Conservation (phyloP, 2,888 invertebrate genomes). For the Ormyrus thymus region DNA sequence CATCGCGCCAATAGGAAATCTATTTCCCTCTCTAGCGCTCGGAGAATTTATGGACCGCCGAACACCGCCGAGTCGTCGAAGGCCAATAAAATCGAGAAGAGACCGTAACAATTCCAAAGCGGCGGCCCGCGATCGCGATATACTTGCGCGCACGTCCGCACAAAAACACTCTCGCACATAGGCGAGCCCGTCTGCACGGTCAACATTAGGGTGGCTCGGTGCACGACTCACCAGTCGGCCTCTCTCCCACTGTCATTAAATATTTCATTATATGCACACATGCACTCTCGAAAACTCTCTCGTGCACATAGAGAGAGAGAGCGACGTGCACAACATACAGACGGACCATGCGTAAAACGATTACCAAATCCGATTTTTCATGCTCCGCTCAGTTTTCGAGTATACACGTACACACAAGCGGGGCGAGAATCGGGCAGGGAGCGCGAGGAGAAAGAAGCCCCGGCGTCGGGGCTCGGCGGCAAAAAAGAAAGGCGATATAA, state of each 20-base stretch:
- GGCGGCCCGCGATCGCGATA: slow-evolving; percentile 1
- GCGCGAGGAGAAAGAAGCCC: no score
- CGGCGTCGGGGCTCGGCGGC: background rate
- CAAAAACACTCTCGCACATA: no score
- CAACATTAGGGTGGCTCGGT: background rate
- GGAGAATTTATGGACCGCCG: slow-evolving; percentile 42
- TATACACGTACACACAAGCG: background rate
- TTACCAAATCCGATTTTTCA: slow-evolving; percentile 56
- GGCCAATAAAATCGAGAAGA: slow-evolving; percentile 50
- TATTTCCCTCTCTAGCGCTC: slow-evolving; percentile 36
- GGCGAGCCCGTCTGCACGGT: no score
- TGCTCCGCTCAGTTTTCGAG: slow-evolving; percentile 49
- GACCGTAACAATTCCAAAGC: slow-evolving; percentile 30
- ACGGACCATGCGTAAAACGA: slow-evolving; percentile 48
- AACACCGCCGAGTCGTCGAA: slow-evolving; percentile 15
- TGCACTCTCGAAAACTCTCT: background rate
- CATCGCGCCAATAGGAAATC: slow-evolving; percentile 46
- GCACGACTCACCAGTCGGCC: background rate
- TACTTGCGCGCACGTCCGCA: background rate
- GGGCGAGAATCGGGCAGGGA: background rate
- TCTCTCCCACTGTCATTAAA: slow-evolving; percentile 33
- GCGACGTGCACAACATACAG: background rate
- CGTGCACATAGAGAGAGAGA: background rate
- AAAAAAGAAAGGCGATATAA: background rate
- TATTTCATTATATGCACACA: slow-evolving; percentile 49